Base-by-base conservation (phyloP, 2,888 invertebrate species). In the Priocnemis perturbator region DNA sequence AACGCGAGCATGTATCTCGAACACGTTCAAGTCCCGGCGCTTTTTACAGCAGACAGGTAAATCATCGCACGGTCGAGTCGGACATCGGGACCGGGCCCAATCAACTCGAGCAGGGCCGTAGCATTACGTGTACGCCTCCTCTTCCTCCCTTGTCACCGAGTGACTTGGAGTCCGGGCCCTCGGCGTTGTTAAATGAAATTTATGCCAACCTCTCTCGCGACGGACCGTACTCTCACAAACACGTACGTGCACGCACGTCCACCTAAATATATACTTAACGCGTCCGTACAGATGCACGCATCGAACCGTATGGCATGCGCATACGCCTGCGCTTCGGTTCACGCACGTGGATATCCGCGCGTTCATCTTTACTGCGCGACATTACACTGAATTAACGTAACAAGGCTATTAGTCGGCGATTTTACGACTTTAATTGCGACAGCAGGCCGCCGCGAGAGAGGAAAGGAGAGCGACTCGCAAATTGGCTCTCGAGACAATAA, bases 341-440 rank as follows among this genome's bases (percentile, higher is more conserved):
- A 26, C 37, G 14, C 11, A 37, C 14, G 11, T 2, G 37, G 37
- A 11, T 9, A 11, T 7, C 37, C 4, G 11, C 76, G 77, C 78
- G 80, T 78, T 81, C 77, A 84, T 81, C 83, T 82, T 82, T 83
- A 83, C 80, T 76, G 82, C 78, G 79, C 67, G 64, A 71, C 74
- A 77, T 80, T 75, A 78, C 67, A 74, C 67, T 74, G 78, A 79
- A 83, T 81, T 81, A 79, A 81, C 80, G 80, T 82, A 82, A 81
- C 76, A 78, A 78, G 79, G 79, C 79, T 77, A 81, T 85, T 83
- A 83, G 77, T 80, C 67, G 63, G 71, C 67, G 78, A 81, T 82
- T 83, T 84, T 81, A 82, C 71, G 79, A 76, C 74, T 81, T 80
- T 80, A 81, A 85, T 85, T 83, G 82, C 78, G 79, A 81, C 77